These are phyloP conservation scores for Drosophila yakuba DNA, from an alignment of 1,140 invertebrate genomes.

Conservation along the genomic window DNA sequence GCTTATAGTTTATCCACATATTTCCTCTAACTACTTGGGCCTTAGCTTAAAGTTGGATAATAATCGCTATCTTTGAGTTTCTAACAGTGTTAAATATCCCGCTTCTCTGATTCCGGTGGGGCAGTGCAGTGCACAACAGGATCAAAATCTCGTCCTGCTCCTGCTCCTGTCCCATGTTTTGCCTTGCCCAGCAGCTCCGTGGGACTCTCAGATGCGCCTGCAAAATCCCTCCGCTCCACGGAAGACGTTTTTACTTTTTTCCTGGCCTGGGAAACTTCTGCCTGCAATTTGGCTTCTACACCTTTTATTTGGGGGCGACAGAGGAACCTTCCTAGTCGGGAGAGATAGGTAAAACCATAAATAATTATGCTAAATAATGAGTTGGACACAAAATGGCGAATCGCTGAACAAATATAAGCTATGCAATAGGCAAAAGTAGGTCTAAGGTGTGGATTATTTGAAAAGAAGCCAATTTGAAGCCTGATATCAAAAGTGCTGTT, in stretches of 20 bases:
- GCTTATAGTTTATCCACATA: no score
- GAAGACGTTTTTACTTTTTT: conserved; percentile 3
- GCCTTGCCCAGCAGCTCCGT: conserved; percentile 4
- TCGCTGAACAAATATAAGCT: no score
- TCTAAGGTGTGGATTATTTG: no score
- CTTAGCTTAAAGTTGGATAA: no score
- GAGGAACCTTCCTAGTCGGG: conserved; percentile 28
- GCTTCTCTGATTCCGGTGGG: conserved; percentile 10
- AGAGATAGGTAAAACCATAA: conserved; percentile 64
- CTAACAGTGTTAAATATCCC: not conserved
- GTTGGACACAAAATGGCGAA: not conserved
- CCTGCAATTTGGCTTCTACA: not conserved
- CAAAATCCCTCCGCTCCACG: not conserved
- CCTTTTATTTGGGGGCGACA: conserved; percentile 7
- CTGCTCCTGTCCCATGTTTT: conserved; percentile 44
- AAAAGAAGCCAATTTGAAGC: no score
- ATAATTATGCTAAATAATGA: conserved; percentile 74
- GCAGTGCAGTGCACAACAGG: conserved; percentile 40
- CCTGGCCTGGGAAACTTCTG: conserved; percentile 6
- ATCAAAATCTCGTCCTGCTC: conserved; percentile 48
- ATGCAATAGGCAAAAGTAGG: no score
- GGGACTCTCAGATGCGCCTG: not conserved
- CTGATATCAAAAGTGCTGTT: no score
- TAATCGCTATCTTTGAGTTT: not conserved
- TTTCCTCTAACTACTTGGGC: no score